Evolutionary conservation across 2,888 invertebrate genomes (phyloP).

Genomic region (Vandiemenella viatica): DNA sequence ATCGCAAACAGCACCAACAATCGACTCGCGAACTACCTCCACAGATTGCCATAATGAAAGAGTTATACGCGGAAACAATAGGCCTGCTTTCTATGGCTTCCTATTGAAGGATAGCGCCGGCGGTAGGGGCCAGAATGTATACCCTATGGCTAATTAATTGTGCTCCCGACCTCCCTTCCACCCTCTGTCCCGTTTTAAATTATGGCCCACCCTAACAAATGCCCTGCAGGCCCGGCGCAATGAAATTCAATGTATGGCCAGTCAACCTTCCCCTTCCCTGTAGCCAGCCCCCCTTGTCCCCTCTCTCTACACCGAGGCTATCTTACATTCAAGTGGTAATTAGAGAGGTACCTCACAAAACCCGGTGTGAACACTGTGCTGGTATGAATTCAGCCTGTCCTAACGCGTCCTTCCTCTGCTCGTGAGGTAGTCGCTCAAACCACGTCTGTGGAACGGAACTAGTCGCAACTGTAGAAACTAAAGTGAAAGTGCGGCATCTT

Average conservation of each 20-base stretch:
- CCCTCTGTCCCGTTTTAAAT: constrained; percentile 9
- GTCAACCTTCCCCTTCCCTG: background rate
- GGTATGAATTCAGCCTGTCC: too few species aligned
- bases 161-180: background rate
- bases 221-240: background rate
- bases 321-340: background rate
- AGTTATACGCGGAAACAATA: constrained; percentile 10
- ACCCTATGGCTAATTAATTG: constrained; percentile 14
- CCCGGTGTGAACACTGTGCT: background rate
- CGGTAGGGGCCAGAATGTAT: constrained; percentile 6
- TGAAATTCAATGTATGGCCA: constrained; percentile 1
- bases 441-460: too few species aligned
- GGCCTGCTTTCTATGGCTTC: constrained; percentile 7
- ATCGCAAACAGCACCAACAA: constrained; percentile 4
- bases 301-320: background rate
- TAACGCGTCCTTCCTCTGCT: too few species aligned
- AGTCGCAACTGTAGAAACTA: too few species aligned
- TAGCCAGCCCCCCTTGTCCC: background rate
- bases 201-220: constrained; percentile 1
- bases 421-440: too few species aligned
- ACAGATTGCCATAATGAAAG: constrained; percentile 11
- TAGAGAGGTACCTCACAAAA: too few species aligned
- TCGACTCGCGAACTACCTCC: background rate
- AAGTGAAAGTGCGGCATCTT: too few species aligned
- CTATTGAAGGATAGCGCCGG: constrained; percentile 4